phyloP scores from a whole-genome alignment of 2,113 vertebrate species.

The Carollia perspicillata region DNA sequence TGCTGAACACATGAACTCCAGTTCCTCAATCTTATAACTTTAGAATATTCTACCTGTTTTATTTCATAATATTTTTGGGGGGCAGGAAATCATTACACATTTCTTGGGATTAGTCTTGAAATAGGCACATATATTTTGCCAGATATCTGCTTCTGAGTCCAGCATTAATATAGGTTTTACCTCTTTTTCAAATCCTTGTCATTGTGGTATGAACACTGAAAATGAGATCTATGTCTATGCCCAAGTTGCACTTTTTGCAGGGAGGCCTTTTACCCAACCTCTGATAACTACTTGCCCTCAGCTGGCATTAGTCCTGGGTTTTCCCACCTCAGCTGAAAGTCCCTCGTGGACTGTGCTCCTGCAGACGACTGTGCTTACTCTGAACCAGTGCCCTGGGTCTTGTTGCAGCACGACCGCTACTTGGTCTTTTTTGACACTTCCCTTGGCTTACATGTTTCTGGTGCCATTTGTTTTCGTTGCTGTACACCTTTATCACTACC shows the following conservation, averaged over 20 bases:
- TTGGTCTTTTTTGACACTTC: not conserved
- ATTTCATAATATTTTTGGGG: not conserved
- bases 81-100: not conserved
- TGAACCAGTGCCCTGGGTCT: not conserved
- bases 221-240: not conserved
- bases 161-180: not conserved
- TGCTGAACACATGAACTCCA: not conserved
- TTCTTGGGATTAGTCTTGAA: not conserved
- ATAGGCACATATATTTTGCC: not conserved
- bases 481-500: not conserved
- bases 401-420: not conserved
- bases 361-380: not conserved
- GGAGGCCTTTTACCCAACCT: not conserved
- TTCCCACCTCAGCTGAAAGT: not conserved
- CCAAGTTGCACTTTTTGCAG: not conserved
- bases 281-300: not conserved
- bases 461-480: not conserved
- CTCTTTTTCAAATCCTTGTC: not conserved
- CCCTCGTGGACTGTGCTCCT: not conserved
- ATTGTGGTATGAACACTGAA: not conserved
- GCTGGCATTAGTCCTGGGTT: not conserved
- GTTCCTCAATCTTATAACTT: not conserved
- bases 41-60: not conserved
- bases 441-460: not conserved
- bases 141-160: not conserved